Percentiles rank a stretch among this genome's conserved stretches.
These are phyloP conservation scores for Chelonus formosanus DNA, from an alignment of 2,888 invertebrate species.

Conservation along the genomic window DNA sequence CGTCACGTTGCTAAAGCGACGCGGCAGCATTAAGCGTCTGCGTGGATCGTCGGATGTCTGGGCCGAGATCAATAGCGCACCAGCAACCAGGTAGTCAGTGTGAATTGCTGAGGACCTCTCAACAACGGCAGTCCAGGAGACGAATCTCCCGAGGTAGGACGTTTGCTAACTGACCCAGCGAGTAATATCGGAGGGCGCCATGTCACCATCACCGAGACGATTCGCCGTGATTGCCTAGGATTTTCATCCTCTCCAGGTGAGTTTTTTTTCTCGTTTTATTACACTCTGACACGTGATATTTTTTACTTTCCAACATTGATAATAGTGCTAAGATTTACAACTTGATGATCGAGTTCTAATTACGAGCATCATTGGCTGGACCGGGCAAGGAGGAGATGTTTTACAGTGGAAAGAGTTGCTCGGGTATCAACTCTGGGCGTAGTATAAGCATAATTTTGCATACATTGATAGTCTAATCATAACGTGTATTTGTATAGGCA, in stretches of 20 bases:
- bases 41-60: constrained; percentile 61
- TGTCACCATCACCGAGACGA: constrained; percentile 57
- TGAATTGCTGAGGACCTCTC: constrained; percentile 56
- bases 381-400: background rate
- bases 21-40: constrained; percentile 63
- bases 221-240: constrained; percentile 59
- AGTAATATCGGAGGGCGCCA: constrained; percentile 56
- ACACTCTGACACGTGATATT: background rate
- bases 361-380: background rate
- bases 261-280: constrained; percentile 10
- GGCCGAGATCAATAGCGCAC: constrained; percentile 64
- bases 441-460: too few species aligned
- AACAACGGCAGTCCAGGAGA: constrained; percentile 62
- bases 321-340: background rate
- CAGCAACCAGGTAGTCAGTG: constrained; percentile 61
- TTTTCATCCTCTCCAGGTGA: constrained; percentile 61
- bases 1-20: constrained; percentile 66
- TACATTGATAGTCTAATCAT: too few species aligned
- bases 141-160: constrained; percentile 60
- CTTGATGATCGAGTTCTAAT: background rate
- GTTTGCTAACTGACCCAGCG: constrained; percentile 43
- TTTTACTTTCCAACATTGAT: background rate
- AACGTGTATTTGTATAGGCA: too few species aligned
- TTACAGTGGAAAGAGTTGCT: constrained; percentile 1
- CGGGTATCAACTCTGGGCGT: background rate